Conservation (phyloP, 2,113 vertebrate species). For the Axis porcinus region DNA sequence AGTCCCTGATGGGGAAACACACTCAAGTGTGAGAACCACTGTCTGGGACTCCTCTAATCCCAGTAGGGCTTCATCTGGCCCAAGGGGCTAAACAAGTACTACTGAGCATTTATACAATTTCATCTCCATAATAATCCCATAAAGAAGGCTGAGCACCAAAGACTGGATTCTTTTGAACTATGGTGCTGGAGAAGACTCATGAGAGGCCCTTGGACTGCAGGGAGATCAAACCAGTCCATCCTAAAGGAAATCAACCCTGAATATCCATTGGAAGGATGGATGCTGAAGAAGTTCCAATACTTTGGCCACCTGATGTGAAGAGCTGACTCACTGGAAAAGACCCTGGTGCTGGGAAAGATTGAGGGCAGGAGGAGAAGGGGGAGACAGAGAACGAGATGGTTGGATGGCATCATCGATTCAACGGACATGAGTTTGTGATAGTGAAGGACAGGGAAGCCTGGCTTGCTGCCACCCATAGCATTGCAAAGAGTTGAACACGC, state of each 20-base stretch:
- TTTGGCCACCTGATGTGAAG: neutral
- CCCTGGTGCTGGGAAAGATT: neutral
- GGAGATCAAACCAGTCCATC: neutral
- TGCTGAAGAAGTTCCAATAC: neutral
- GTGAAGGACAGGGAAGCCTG: neutral
- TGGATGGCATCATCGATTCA: neutral
- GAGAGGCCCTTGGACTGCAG: neutral
- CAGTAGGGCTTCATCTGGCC: rapidly evolving
- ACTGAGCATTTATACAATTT: neutral
- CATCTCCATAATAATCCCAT: neutral
- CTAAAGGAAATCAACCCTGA: neutral
- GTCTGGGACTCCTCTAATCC: neutral
- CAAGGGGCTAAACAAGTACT: neutral
- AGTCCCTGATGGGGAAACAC: neutral
- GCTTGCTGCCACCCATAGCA: neutral
- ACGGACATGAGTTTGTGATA: neutral
- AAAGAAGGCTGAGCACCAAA: neutral
- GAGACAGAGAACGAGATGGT: neutral
- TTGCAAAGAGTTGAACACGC: neutral
- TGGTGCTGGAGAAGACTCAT: neutral
- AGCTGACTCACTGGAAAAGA: neutral
- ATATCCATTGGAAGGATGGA: neutral
- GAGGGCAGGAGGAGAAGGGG: neutral
- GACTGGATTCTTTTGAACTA: neutral
- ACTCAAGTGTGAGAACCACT: neutral